A percentile compares a stretch with the other conserved stretches of the same genome.
phyloP scores from a whole-genome alignment of 2,113 vertebrate species.

The Syngnathoides biaculeatus region DNA sequence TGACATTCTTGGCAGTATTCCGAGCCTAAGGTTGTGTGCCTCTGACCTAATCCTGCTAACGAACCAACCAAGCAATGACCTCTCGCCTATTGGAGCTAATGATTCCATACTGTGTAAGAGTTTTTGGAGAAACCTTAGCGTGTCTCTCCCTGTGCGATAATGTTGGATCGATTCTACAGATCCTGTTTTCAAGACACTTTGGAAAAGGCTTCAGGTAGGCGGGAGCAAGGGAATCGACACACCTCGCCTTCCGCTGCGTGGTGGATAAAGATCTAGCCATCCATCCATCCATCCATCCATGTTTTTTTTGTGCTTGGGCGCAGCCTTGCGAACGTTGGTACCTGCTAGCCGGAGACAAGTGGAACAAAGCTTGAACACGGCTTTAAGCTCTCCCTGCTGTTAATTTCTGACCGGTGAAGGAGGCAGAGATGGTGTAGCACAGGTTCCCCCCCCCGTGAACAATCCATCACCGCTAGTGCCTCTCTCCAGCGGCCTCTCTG shows the following conservation, averaged over 20 bases:
- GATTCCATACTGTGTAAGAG: not conserved
- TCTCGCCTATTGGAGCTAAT: not conserved
- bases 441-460: conserved; percentile 55
- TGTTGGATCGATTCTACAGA: conserved; percentile 44
- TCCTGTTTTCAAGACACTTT: conserved; percentile 31
- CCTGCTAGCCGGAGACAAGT: conserved; percentile 54
- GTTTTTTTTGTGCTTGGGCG: conserved; percentile 51
- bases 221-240: conserved; percentile 59
- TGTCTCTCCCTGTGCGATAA: conserved; percentile 54
- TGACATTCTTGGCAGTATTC: too few species aligned
- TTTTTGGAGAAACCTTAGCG: not conserved
- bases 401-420: conserved; percentile 57
- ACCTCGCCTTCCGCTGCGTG: conserved; percentile 58
- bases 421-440: conserved; percentile 59
- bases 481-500: conserved; percentile 43
- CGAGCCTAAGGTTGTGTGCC: too few species aligned
- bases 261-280: conserved; percentile 66
- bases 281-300: too few species aligned
- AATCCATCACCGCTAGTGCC: conserved; percentile 69
- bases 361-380: conserved; percentile 64
- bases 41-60: not conserved
- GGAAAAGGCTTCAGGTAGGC: conserved; percentile 53
- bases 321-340: conserved; percentile 42
- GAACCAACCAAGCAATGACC: not conserved
- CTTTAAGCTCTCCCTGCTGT: conserved; percentile 60